A percentile compares a stretch with the other conserved stretches of the same genome.
Conservation (phyloP, 2,113 vertebrate species). For the Blennius ocellaris region DNA sequence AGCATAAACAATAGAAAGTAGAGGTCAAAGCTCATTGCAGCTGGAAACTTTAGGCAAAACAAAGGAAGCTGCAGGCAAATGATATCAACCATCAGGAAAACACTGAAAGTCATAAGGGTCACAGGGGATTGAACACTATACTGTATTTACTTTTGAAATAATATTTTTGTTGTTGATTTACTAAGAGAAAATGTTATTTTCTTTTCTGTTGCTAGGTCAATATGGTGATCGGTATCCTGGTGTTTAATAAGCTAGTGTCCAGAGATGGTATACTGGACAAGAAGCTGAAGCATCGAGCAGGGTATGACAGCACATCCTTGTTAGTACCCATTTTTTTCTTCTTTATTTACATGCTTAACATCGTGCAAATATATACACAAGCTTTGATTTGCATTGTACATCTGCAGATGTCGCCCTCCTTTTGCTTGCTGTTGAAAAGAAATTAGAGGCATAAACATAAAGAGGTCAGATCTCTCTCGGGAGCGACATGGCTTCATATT, state of each 20-base stretch:
- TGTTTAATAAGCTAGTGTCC: conserved; percentile 99
- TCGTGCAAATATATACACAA: conserved; percentile 60
- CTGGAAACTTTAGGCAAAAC: conserved; percentile 6
- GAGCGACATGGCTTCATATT: conserved; percentile 48
- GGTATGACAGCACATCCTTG: conserved; percentile 89
- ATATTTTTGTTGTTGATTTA: background rate
- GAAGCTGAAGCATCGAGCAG: conserved; percentile 98
- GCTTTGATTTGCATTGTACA: conserved; percentile 29
- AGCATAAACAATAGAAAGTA: conserved; percentile 57
- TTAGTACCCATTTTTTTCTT: conserved; percentile 72
- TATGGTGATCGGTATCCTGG: conserved; percentile 99
- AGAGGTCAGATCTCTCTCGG: conserved; percentile 70
- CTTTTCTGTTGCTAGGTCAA: conserved; percentile 89
- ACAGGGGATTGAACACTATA: background rate
- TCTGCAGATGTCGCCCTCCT: conserved; percentile 57
- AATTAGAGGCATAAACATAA: conserved; percentile 69
- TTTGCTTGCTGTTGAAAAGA: conserved; percentile 45
- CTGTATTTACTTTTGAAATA: conserved; percentile 16
- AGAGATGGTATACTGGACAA: conserved; percentile 99
- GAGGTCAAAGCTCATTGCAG: conserved; percentile 59
- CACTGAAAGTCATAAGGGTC: conserved; percentile 10
- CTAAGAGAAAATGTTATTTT: conserved; percentile 5
- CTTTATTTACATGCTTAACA: conserved; percentile 33
- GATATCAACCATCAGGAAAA: conserved; percentile 30
- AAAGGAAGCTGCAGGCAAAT: conserved; percentile 11